Conservation (phyloP, 2,113 vertebrate genomes). For the Syngnathus floridae region DNA sequence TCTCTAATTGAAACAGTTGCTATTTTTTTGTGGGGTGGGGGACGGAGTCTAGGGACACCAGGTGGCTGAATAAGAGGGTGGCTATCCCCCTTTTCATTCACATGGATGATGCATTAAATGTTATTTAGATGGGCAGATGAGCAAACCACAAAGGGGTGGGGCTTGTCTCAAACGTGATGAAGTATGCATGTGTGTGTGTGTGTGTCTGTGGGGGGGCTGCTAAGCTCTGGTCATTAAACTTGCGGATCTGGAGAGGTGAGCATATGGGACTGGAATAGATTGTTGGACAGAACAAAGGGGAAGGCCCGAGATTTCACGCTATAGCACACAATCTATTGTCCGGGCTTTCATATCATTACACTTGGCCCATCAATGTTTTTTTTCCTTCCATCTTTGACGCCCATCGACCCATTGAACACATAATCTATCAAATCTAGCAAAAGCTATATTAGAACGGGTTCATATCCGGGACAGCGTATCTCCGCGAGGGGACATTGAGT, state of each 20-base stretch:
- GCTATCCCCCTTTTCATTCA: slow-evolving; percentile 28
- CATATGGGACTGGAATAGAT: slow-evolving; percentile 64
- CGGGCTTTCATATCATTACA: slow-evolving; percentile 46
- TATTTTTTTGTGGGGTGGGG: not conserved
- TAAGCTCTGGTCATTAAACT: slow-evolving; percentile 61
- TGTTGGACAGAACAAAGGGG: slow-evolving; percentile 54
- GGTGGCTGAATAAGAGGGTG: slow-evolving; percentile 24
- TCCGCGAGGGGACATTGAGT: slow-evolving; percentile 5
- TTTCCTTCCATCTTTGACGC: slow-evolving; percentile 20
- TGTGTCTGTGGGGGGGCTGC: slow-evolving; percentile 26
- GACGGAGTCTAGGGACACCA: slow-evolving; percentile 9
- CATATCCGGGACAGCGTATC: slow-evolving; percentile 22
- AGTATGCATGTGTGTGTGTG: slow-evolving; percentile 7
- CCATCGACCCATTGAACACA: slow-evolving; percentile 6
- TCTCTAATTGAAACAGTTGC: slow-evolving; percentile 3
- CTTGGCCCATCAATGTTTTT: slow-evolving; percentile 20
- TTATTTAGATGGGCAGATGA: slow-evolving; percentile 54
- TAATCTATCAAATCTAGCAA: slow-evolving; percentile 26
- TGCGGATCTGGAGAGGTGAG: slow-evolving; percentile 49
- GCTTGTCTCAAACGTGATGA: slow-evolving; percentile 3
- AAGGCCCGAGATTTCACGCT: slow-evolving; percentile 39
- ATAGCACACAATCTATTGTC: slow-evolving; percentile 45
- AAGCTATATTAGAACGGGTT: not conserved
- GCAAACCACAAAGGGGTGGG: slow-evolving; percentile 37
- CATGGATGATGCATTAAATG: slow-evolving; percentile 50